These are phyloP conservation scores for Sylvicapra grimmia DNA, from an alignment of 2,113 vertebrate genomes.

Conservation along the genomic window DNA sequence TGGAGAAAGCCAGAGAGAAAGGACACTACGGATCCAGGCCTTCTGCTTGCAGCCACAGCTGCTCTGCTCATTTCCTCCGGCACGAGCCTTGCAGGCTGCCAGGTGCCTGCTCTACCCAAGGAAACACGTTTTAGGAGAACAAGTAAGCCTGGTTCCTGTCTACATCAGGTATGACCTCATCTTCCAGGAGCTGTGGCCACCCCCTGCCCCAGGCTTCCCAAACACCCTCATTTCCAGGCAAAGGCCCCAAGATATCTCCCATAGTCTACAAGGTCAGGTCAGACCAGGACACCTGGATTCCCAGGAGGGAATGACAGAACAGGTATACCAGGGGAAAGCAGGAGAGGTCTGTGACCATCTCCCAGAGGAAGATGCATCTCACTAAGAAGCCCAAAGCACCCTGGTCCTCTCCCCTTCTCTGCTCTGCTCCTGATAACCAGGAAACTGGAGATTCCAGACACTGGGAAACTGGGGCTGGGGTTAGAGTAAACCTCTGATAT, in stretches of 20 bases:
- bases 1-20: neutral
- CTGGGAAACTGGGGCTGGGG: neutral
- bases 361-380: neutral
- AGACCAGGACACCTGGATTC: neutral
- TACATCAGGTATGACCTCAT: conserved; percentile 56
- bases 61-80: neutral
- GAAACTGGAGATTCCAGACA: neutral
- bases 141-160: conserved; percentile 12
- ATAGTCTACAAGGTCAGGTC: neutral
- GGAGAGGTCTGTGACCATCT: neutral
- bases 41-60: neutral
- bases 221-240: conserved; percentile 9
- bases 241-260: neutral
- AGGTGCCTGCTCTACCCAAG: neutral
- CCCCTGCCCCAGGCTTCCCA: neutral
- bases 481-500: neutral
- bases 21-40: neutral
- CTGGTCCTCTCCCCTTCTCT: neutral
- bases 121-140: conserved; percentile 18
- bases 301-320: neutral
- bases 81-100: neutral
- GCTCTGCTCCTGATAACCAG: neutral
- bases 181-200: neutral
- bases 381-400: neutral
- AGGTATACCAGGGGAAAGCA: neutral